Evolutionary conservation across 2,797 vertebrate species (phyloP).

Genomic region (Mormyrops boulengeri): DNA sequence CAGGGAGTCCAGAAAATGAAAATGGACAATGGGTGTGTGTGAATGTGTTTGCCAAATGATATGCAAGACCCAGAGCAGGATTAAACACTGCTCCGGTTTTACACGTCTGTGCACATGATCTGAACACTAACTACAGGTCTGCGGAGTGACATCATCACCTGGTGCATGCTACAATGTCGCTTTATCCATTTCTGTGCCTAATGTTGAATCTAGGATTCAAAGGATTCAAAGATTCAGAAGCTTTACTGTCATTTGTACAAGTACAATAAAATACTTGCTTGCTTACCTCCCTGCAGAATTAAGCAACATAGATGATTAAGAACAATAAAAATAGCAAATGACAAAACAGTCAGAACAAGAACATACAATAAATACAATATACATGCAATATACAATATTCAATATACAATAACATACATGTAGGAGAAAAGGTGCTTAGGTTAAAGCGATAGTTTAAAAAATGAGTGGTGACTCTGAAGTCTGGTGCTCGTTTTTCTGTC

Average conservation of each 20-base stretch:
- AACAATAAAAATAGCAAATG: neutral
- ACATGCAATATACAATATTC: neutral
- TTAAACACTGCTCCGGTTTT: neutral
- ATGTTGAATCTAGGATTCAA: neutral
- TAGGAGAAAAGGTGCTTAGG: neutral
- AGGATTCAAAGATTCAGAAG: neutral
- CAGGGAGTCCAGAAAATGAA: neutral
- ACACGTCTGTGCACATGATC: neutral
- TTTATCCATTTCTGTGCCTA: neutral
- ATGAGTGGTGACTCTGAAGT: neutral
- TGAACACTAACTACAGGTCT: neutral
- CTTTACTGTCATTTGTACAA: neutral
- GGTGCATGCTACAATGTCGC: neutral
- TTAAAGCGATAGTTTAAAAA: neutral
- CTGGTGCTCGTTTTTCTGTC: neutral
- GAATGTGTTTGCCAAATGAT: neutral
- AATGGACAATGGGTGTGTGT: neutral
- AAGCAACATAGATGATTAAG: neutral
- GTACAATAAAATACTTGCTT: neutral
- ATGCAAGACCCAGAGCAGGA: neutral
- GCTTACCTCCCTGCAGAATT: neutral
- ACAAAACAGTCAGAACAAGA: neutral
- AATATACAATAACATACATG: neutral
- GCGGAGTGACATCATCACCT: neutral
- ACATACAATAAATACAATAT: neutral